A percentile compares a stretch with the other conserved stretches of the same genome.
Conservation (phyloP, 1,140 invertebrate genomes). For the Drosophila parvula region DNA sequence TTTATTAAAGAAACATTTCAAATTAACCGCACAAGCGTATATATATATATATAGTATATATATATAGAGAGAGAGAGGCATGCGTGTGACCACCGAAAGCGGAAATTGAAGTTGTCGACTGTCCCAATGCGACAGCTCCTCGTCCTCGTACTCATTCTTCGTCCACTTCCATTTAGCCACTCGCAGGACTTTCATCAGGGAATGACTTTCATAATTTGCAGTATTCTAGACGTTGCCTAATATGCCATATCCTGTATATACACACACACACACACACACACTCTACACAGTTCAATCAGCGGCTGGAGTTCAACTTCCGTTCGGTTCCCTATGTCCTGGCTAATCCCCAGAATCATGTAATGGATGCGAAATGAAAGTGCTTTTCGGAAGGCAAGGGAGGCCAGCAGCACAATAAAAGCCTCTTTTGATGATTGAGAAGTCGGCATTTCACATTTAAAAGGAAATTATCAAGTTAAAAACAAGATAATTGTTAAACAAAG, state of each 20-base stretch:
- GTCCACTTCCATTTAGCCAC: constrained; percentile 1
- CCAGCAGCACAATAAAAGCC: background rate
- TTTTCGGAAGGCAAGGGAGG: background rate
- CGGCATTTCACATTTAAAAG: background rate
- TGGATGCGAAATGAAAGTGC: constrained; percentile 13
- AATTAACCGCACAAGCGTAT: constrained; percentile 68
- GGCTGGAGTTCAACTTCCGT: constrained; percentile 23
- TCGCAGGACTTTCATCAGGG: constrained; percentile 37
- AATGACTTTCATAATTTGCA: constrained; percentile 71
- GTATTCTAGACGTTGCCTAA: constrained; percentile 46
- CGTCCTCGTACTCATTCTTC: constrained; percentile 12
- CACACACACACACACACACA: constrained; percentile 3
- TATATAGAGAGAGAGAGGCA: constrained; percentile 5
- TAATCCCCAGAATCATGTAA: constrained; percentile 8
- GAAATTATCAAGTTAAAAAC: background rate
- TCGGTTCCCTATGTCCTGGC: constrained; percentile 10
- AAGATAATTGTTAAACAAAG: no score
- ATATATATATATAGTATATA: background rate
- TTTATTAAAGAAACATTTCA: constrained; percentile 84
- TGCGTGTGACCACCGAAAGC: constrained; percentile 42
- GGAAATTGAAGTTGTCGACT: constrained; percentile 63
- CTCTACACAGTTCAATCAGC: constrained; percentile 25
- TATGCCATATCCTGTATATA: constrained; percentile 39
- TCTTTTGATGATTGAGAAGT: constrained; percentile 1
- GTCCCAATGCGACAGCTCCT: constrained; percentile 54